phyloP scores from a whole-genome alignment of 2,797 vertebrate genomes.

The Cyprinella venusta region DNA sequence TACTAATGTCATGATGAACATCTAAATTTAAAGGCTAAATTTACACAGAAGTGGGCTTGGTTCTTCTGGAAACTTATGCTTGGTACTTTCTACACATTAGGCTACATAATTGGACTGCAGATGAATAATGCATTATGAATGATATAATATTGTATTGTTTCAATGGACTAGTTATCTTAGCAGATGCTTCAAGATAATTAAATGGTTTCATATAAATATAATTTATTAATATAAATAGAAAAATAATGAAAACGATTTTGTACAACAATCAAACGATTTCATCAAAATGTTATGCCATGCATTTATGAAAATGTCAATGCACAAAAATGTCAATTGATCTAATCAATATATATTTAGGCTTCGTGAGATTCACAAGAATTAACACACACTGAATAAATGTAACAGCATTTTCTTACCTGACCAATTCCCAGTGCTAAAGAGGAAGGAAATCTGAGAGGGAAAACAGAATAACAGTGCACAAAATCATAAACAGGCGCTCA shows the following conservation, averaged over 20 bases:
- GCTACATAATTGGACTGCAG: background rate
- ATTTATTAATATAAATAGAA: background rate
- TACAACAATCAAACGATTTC: background rate
- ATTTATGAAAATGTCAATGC: background rate
- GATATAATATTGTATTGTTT: background rate
- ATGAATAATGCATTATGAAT: background rate
- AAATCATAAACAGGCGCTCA: background rate
- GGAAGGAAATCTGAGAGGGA: conserved; percentile 87
- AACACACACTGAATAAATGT: background rate
- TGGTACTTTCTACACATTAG: background rate
- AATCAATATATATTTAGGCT: too few species aligned
- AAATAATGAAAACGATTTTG: background rate
- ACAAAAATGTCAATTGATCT: background rate
- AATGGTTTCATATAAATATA: background rate
- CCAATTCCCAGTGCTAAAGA: conserved; percentile 92
- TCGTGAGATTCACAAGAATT: background rate
- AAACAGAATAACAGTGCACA: background rate
- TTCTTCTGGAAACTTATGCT: background rate
- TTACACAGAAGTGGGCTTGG: background rate
- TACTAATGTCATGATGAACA: background rate
- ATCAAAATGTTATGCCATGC: background rate
- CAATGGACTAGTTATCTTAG: background rate
- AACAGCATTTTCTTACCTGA: conserved; percentile 79
- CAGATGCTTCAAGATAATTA: background rate
- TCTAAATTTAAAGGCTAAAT: background rate